A percentile compares a stretch with the other conserved stretches of the same genome.
Evolutionary conservation across 2,113 vertebrate species (phyloP).

Genomic region (Artemisiospiza belli): DNA sequence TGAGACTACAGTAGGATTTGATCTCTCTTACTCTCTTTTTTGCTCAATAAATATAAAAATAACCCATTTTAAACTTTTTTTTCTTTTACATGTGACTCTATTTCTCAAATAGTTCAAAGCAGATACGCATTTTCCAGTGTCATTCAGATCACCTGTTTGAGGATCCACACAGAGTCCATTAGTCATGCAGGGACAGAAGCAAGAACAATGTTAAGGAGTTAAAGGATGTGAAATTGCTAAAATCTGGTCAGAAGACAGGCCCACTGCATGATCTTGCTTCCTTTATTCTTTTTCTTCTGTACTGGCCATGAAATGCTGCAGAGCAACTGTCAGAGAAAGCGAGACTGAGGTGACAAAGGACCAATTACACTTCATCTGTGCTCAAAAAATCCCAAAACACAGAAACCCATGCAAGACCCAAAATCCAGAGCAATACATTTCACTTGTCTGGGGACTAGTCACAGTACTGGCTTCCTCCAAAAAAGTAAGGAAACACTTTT

Average conservation of each 20-base stretch:
- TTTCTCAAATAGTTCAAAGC: neutral
- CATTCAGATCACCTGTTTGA: neutral
- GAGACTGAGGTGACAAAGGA: neutral
- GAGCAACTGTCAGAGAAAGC: neutral
- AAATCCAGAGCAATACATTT: neutral
- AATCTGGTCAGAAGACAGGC: neutral
- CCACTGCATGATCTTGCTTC: neutral
- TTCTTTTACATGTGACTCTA: neutral
- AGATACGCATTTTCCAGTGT: neutral
- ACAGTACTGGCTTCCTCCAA: neutral
- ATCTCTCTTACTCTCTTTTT: neutral
- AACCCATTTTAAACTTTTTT: neutral
- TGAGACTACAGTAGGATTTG: neutral
- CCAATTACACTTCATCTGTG: neutral
- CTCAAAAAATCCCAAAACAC: neutral
- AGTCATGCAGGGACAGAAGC: neutral
- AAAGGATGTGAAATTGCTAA: neutral
- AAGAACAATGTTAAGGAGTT: neutral
- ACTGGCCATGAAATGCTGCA: neutral
- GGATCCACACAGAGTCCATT: neutral
- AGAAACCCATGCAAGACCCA: neutral
- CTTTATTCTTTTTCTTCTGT: neutral
- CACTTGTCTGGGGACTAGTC: neutral
- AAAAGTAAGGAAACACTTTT: neutral
- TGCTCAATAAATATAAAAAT: neutral